These are phyloP conservation scores for Drosophila flavopinicola DNA, from an alignment of 2,888 invertebrate genomes.

Conservation along the genomic window DNA sequence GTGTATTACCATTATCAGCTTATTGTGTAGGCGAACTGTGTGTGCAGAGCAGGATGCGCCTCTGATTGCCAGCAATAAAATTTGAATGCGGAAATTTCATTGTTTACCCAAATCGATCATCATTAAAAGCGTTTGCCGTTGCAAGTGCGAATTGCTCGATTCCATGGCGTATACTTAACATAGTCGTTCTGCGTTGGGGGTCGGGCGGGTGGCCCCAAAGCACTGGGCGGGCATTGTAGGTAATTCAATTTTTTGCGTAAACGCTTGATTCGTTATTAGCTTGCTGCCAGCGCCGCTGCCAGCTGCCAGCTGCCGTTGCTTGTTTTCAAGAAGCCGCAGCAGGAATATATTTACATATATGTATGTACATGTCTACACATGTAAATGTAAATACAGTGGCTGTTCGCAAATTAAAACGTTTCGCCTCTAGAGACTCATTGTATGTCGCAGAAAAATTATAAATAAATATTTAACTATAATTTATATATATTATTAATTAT, in stretches of 20 bases:
- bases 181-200: conserved; percentile 2
- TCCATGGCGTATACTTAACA: conserved; percentile 74
- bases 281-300: conserved; percentile 5
- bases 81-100: conserved; percentile 77
- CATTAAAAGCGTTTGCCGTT: conserved; percentile 70
- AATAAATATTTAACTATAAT: too few relatives aligned
- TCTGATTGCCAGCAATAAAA: conserved; percentile 76
- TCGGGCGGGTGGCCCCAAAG: neutral
- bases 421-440: too few relatives aligned
- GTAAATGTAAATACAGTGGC: conserved; percentile 4
- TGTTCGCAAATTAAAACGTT: neutral
- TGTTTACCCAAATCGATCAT: conserved; percentile 79
- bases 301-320: conserved; percentile 4
- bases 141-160: conserved; percentile 73
- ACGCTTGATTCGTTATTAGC: conserved; percentile 55
- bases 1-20: conserved; percentile 28
- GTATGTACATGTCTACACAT: neutral
- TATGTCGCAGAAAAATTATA: too few relatives aligned
- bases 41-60: conserved; percentile 41
- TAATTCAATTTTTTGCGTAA: conserved; percentile 61
- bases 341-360: neutral
- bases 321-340: conserved; percentile 24
- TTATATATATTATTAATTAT: too few relatives aligned
- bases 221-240: conserved; percentile 33
- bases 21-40: conserved; percentile 17